phyloP scores from a whole-genome alignment of 1,140 invertebrate species.

The Melanaphis sacchari region DNA sequence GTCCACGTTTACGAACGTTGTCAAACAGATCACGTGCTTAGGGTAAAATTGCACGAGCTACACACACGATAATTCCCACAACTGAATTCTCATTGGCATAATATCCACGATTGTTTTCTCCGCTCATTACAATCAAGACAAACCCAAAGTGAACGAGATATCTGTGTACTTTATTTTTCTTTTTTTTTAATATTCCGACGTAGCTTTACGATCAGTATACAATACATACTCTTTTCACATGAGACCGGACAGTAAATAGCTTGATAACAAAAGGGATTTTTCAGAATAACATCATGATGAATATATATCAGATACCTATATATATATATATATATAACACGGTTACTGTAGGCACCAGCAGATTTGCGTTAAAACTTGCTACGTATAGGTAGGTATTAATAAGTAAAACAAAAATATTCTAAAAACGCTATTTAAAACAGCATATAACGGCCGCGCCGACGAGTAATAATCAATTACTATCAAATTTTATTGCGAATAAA shows the following conservation, averaged over 20 bases:
- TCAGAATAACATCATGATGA: neutral
- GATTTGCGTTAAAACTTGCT: neutral
- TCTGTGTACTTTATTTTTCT: neutral
- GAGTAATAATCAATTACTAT: neutral
- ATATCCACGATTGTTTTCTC: slow-evolving; percentile 38
- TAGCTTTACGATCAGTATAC: neutral
- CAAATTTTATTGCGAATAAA: neutral
- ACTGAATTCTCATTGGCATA: slow-evolving; percentile 27
- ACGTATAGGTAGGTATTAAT: too few species aligned
- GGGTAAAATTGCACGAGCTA: slow-evolving; percentile 22
- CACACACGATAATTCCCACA: slow-evolving; percentile 41
- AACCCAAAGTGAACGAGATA: slow-evolving; percentile 18
- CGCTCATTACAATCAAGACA: slow-evolving; percentile 49
- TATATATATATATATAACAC: too few species aligned
- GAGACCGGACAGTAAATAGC: neutral
- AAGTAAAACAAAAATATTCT: neutral
- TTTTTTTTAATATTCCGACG: neutral
- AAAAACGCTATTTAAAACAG: neutral
- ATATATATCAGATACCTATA: too few species aligned
- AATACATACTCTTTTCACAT: slow-evolving; percentile 12
- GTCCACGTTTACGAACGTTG: slow-evolving; percentile 17
- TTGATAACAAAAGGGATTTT: neutral
- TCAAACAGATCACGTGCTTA: slow-evolving; percentile 45
- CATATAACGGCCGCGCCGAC: neutral
- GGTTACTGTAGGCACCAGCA: neutral